phyloP scores from a whole-genome alignment of 1,140 invertebrate species.

The Argopecten irradians region DNA sequence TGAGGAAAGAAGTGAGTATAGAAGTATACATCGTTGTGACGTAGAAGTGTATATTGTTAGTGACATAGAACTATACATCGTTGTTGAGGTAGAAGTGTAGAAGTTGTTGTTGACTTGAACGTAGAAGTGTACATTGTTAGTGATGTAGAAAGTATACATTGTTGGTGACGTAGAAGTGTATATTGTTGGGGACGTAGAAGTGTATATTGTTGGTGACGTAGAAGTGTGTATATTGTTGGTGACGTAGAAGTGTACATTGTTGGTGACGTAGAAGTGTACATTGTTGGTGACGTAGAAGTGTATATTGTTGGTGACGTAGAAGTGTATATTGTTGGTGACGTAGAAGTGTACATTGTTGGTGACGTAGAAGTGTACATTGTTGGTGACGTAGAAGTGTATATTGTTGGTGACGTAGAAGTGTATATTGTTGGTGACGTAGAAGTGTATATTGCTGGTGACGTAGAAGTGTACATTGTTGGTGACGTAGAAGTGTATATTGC shows the following conservation, averaged over 20 bases:
- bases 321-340: background rate
- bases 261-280: background rate
- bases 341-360: no score
- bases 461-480: background rate
- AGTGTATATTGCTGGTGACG: background rate
- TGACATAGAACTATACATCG: background rate
- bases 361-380: constrained; percentile 20
- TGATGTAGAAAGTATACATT: background rate
- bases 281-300: background rate
- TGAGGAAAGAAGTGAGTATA: no score
- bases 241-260: no score
- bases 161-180: background rate
- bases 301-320: background rate
- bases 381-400: background rate
- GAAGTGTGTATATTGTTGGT: no score
- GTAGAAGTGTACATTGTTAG: background rate
- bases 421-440: background rate
- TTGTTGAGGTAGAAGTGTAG: background rate
- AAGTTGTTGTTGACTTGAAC: background rate
- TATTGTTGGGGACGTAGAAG: background rate
- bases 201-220: background rate
- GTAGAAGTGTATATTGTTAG: background rate
- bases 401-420: background rate
- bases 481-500: background rate
- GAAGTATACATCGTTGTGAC: background rate